phyloP scores from a whole-genome alignment of 2,113 vertebrate species.

The pig (Sus scrofa) region T2T-Sscrofa CM000813.6:112525501-112526000 shows the following conservation, averaged over 20 bases:
- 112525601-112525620: background rate
- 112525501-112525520: background rate
- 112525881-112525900: background rate
- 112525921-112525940: background rate
- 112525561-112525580: constrained; percentile 31
- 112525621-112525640: background rate
- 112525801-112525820: constrained; percentile 65
- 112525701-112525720: constrained; percentile 22
- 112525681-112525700: constrained; percentile 8
- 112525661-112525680: background rate
- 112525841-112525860: constrained; percentile 42
- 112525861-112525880: constrained; percentile 38
- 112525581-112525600: constrained; percentile 3
- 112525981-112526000: rapidly evolving
- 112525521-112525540: constrained; percentile 2
- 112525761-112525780: constrained; percentile 73
- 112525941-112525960: background rate
- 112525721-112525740: constrained; percentile 63
- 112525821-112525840: constrained; percentile 62
- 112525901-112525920: background rate
- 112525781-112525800: constrained; percentile 52
- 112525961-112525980: background rate
- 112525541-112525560: background rate
- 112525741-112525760: constrained; percentile 57
- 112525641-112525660: background rate